Base-by-base conservation (phyloP, 2,888 invertebrate species). In the Ormyrus thymus region DNA sequence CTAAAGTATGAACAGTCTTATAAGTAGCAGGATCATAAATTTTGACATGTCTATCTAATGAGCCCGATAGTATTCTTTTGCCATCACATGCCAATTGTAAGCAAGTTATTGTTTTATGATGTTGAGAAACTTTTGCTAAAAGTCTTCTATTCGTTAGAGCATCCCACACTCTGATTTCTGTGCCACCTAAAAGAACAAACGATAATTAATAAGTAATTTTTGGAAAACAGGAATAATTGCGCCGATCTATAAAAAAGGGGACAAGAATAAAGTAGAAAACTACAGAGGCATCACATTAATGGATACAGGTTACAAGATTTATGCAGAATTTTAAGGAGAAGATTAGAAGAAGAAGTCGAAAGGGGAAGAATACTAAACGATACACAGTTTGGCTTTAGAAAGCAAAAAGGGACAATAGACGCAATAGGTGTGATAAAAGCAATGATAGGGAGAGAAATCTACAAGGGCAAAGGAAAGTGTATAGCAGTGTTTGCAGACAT, bases 71-170 rank as follows among this genome's bases (percentile, higher is more conserved):
- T 29, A 99, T 92, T 85, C 97, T 93, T 82, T 94, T 95, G 45
- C 95, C 95, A 86, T 96, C 94, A 61, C 95, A 95, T 45, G 96
- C 96, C 81, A 98, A 92, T 82, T 94, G 92, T 68, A 99, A 89
- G 82, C 96, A 95, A 0, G 98, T 99, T 0, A 99, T 94, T 0
- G 98, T 97, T 92, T 99, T 99, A 90, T 98, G 97, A 90, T 99
- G 99, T 84, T 97, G 95, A 2, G 95, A 95, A 82, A 99, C 93
- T 85, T 94, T 94, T 1, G 96, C 94, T 45, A 99, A 89, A 74
- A 97, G 91, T 88, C 95, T 95, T 9, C 98, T 98, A 48, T 97
- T 97, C 82, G 96, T 94, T 70, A 97, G 92, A 6, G 95, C 94
- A 89, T 99, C 98, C 98, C 98, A 99, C 0, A 99, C 95, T 90